A percentile compares a stretch with the other conserved stretches of the same genome.
Evolutionary conservation across 2,888 invertebrate genomes (phyloP).

Genomic region (Gisinianus flammeolus): DNA sequence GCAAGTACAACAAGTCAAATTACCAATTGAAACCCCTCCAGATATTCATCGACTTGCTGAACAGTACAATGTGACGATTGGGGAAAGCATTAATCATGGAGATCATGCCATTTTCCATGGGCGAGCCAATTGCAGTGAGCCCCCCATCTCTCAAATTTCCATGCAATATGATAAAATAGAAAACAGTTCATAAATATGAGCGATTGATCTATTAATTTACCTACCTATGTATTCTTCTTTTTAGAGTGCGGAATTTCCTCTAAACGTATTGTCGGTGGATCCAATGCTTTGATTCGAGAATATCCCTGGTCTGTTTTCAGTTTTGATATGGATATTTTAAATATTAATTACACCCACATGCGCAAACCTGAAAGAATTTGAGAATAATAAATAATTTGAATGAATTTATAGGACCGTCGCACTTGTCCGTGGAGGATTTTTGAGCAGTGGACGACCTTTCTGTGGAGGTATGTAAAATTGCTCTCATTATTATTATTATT

Average conservation of each 20-base stretch:
- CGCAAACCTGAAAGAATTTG: too few species aligned
- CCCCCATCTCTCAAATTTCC: neutral
- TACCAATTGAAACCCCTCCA: neutral
- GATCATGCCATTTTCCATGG: slow-evolving; percentile 7
- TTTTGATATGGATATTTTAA: too few species aligned
- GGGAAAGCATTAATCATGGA: neutral
- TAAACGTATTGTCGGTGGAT: slow-evolving; percentile 11
- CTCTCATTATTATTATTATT: neutral
- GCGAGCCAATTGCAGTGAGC: slow-evolving; percentile 16
- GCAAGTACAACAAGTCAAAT: neutral
- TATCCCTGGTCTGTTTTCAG: slow-evolving; percentile 11
- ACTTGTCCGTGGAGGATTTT: slow-evolving; percentile 3
- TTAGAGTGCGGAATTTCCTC: slow-evolving; percentile 19
- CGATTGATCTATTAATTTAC: too few species aligned
- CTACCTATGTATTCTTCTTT: neutral
- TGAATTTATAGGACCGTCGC: slow-evolving; percentile 3
- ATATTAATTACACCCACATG: too few species aligned
- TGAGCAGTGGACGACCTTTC: slow-evolving; percentile 8
- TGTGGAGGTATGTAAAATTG: slow-evolving; percentile 11
- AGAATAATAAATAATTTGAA: too few species aligned
- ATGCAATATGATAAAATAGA: neutral
- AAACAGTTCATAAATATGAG: too few species aligned
- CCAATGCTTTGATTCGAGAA: neutral
- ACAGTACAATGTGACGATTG: slow-evolving; percentile 12
- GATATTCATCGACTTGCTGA: neutral